Evolutionary conservation across 2,797 vertebrate genomes (phyloP).

Genomic region (Sarcoramphus papa): DNA sequence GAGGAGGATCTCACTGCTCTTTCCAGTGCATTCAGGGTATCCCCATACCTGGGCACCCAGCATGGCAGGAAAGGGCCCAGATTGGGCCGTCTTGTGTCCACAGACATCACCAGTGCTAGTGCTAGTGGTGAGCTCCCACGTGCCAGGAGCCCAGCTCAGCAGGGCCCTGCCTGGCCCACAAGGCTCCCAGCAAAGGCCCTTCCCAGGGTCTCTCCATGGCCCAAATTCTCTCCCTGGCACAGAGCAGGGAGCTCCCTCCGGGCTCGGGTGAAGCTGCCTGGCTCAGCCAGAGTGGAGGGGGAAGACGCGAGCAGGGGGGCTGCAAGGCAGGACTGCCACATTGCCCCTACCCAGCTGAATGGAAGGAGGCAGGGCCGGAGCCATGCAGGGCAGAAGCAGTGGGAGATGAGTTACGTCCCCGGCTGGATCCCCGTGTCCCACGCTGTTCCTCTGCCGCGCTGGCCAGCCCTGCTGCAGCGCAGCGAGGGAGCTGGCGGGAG

Average conservation of each 20-base stretch:
- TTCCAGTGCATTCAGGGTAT: not conserved
- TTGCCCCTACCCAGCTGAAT: not conserved
- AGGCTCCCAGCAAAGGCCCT: not conserved
- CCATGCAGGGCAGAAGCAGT: accelerated
- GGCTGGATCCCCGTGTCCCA: accelerated
- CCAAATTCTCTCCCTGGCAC: not conserved
- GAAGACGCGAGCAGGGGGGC: not conserved
- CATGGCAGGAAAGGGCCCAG: not conserved
- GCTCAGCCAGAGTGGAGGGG: not conserved
- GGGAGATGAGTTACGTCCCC: not conserved
- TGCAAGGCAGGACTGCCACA: not conserved
- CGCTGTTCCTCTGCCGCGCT: not conserved
- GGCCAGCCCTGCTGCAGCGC: not conserved
- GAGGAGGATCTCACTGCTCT: not conserved
- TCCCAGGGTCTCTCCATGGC: not conserved
- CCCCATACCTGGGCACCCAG: not conserved
- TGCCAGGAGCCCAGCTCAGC: not conserved
- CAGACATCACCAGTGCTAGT: accelerated
- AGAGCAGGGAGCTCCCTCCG: not conserved
- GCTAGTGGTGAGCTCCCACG: not conserved
- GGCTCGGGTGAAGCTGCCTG: not conserved
- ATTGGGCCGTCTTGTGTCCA: not conserved
- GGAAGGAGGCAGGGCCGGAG: not conserved
- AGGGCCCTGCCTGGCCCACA: not conserved
- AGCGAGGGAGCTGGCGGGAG: accelerated